Evolutionary conservation across 2,113 vertebrate species (phyloP).

Genomic region (Actenoides lindsayi): DNA sequence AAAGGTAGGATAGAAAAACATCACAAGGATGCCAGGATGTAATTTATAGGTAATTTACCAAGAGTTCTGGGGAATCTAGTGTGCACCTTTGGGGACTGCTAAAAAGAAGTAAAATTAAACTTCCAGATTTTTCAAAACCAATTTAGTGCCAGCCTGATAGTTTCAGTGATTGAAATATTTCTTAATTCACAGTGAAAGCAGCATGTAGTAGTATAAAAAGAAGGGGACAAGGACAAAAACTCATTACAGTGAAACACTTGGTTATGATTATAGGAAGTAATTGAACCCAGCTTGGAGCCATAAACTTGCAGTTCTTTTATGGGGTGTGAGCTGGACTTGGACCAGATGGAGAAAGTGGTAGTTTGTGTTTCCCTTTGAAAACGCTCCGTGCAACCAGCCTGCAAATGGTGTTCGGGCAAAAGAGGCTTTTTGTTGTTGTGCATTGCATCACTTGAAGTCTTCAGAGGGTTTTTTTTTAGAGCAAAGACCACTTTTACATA

Average conservation of each 20-base stretch:
- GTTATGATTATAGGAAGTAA: slow-evolving; percentile 61
- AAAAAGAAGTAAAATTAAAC: not conserved
- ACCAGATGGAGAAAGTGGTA: slow-evolving; percentile 47
- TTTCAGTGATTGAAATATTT: not conserved
- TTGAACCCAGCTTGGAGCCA: slow-evolving; percentile 54
- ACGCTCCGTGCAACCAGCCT: not conserved
- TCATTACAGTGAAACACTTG: slow-evolving; percentile 40
- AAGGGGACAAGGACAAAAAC: not conserved
- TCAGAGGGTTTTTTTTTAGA: not conserved
- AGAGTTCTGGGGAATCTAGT: not conserved
- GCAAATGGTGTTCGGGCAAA: not conserved
- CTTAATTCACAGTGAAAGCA: not conserved
- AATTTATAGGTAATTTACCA: slow-evolving; percentile 28
- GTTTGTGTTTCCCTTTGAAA: slow-evolving; percentile 48
- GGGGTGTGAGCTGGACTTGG: slow-evolving; percentile 52
- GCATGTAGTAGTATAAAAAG: not conserved
- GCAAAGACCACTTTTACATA: not conserved
- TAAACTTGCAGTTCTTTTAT: slow-evolving; percentile 61
- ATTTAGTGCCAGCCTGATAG: not conserved
- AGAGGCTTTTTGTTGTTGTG: not conserved
- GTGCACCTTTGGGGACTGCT: not conserved
- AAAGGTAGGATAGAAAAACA: not conserved
- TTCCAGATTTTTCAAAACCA: not conserved
- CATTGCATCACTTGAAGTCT: not conserved
- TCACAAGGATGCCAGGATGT: not conserved